Percentiles rank a stretch among this genome's conserved stretches.
phyloP scores from a whole-genome alignment of 2,113 vertebrate genomes.

The Apodemus sylvaticus region DNA sequence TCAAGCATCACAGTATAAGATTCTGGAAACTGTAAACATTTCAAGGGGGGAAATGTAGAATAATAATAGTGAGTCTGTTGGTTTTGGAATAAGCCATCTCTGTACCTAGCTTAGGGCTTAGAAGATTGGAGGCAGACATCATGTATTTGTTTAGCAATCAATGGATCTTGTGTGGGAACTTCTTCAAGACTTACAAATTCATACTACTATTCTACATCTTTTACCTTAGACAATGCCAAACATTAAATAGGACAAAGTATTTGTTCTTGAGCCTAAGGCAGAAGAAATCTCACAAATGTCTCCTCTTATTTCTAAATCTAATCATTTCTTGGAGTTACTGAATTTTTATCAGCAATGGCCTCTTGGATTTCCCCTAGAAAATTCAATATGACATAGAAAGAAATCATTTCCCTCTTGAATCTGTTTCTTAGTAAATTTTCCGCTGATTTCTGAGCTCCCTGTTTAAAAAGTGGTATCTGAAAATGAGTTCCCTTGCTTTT shows the following conservation, averaged over 20 bases:
- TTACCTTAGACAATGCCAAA: not conserved
- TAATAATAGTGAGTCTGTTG: slow-evolving; percentile 23
- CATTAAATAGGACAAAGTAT: not conserved
- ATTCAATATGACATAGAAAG: not conserved
- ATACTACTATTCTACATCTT: not conserved
- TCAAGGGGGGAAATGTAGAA: slow-evolving; percentile 17
- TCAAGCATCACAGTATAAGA: not conserved
- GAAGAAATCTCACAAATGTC: not conserved
- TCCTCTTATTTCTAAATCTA: slow-evolving; percentile 5
- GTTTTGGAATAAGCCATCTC: not conserved
- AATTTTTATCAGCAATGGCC: not conserved
- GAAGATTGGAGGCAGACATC: not conserved
- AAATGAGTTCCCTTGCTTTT: not conserved
- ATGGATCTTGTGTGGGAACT: fast-evolving
- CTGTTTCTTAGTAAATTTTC: not conserved
- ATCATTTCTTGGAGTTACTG: not conserved
- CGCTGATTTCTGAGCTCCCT: not conserved
- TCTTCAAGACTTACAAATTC: not conserved
- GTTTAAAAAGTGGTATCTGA: not conserved
- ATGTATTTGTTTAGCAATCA: not conserved
- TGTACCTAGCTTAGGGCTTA: not conserved
- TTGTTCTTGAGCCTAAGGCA: not conserved
- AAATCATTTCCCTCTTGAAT: not conserved
- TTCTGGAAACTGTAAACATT: not conserved
- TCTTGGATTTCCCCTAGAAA: not conserved